Conservation (phyloP, 2,113 vertebrate species). For the Ursus arctos region DNA sequence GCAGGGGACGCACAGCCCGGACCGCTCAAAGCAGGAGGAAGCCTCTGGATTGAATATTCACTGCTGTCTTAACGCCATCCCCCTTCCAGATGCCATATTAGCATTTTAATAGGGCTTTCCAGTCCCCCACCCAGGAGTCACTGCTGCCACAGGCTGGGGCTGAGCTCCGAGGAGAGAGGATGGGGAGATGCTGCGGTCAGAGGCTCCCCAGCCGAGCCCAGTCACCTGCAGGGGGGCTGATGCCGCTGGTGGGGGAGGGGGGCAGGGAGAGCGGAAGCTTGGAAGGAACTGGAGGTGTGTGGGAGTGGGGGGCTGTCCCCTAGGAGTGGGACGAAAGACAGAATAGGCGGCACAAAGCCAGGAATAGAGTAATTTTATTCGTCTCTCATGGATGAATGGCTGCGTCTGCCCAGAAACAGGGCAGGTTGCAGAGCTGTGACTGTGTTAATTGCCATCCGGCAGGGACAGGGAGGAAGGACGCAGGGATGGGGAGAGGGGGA, state of each 20-base stretch:
- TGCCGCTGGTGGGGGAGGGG: not conserved
- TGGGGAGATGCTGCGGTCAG: not conserved
- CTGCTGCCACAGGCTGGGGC: not conserved
- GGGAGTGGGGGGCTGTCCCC: not conserved
- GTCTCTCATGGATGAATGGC: constrained; percentile 44
- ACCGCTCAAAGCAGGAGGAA: not conserved
- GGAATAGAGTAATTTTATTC: constrained; percentile 60
- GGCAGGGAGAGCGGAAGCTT: not conserved
- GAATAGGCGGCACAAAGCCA: not conserved
- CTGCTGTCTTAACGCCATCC: not conserved
- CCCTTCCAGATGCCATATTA: constrained; percentile 24
- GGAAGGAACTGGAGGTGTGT: not conserved
- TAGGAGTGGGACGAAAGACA: not conserved
- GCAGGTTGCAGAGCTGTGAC: constrained; percentile 30
- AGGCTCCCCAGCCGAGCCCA: not conserved
- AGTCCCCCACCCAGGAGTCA: not conserved
- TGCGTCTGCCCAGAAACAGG: not conserved
- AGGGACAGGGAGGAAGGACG: not conserved
- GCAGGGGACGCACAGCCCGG: rapidly evolving
- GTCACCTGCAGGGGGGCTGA: not conserved
- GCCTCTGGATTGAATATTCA: not conserved
- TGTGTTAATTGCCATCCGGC: constrained; percentile 44
- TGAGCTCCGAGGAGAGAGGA: not conserved
- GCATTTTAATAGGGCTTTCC: constrained; percentile 71
- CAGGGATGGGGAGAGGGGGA: not conserved